phyloP scores from a whole-genome alignment of 1,140 invertebrate species.

The Drosophila simulans region DNA sequence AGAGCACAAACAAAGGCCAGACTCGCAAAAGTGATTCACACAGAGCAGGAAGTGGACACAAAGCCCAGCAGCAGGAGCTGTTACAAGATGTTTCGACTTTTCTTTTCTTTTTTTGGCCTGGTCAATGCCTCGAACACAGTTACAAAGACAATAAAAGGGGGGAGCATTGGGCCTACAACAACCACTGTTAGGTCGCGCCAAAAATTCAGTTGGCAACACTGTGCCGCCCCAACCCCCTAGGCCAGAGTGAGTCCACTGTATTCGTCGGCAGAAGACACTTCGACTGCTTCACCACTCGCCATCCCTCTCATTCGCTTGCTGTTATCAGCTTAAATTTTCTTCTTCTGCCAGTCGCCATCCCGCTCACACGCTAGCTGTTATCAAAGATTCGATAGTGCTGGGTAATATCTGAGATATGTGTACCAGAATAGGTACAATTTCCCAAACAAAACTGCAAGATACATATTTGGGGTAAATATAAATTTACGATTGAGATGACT shows the following conservation, averaged over 20 bases:
- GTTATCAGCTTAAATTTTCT: conserved; percentile 5
- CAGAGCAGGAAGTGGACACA: conserved; percentile 63
- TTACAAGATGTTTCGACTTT: conserved; percentile 25
- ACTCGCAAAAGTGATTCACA: conserved; percentile 47
- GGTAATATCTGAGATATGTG: not conserved
- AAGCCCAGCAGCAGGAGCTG: conserved; percentile 44
- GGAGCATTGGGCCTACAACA: conserved; percentile 61
- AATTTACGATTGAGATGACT: no score
- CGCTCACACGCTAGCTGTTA: conserved; percentile 37
- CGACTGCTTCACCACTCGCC: conserved; percentile 10
- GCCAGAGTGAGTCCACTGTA: conserved; percentile 41
- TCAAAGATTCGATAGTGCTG: conserved; percentile 19
- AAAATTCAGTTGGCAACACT: conserved; percentile 78
- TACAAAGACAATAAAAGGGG: conserved; percentile 26
- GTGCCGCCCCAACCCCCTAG: conserved; percentile 18
- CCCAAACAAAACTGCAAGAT: no score
- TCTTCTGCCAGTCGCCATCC: conserved; percentile 4
- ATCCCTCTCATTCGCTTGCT: conserved; percentile 9
- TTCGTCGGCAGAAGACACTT: conserved; percentile 17
- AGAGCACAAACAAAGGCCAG: conserved; percentile 38
- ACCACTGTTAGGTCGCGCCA: conserved; percentile 71
- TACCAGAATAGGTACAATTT: not conserved
- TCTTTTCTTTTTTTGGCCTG: conserved; percentile 32
- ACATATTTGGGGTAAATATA: no score
- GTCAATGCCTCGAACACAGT: conserved; percentile 44